A percentile compares a stretch with the other conserved stretches of the same genome.
Conservation (phyloP, 2,888 invertebrate species). For the Steromphala cineraria region DNA sequence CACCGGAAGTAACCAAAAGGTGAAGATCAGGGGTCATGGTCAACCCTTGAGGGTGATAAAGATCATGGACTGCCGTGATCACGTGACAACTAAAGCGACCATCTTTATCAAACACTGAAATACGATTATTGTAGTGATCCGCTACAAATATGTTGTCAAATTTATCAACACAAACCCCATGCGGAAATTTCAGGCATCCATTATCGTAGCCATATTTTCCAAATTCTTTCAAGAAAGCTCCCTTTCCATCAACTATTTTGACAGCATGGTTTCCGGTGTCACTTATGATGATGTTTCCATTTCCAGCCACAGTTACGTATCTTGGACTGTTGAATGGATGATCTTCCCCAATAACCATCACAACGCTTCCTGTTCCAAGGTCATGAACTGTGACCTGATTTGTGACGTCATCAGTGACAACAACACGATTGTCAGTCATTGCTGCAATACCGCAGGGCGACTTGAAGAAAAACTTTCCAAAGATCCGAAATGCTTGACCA, state of each 20-base stretch:
- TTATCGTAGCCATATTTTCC: constrained; percentile 76
- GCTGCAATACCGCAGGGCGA: constrained; percentile 61
- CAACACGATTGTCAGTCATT: constrained; percentile 69
- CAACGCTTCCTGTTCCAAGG: constrained; percentile 71
- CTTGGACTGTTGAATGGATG: constrained; percentile 75
- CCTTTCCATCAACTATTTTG: constrained; percentile 75
- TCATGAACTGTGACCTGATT: constrained; percentile 74
- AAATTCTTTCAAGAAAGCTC: constrained; percentile 75
- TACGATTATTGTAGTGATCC: constrained; percentile 77
- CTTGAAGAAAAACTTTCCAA: constrained; percentile 54
- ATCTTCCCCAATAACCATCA: constrained; percentile 60
- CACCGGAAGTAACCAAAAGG: constrained; percentile 48
- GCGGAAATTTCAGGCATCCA: constrained; percentile 77
- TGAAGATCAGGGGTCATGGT: constrained; percentile 41
- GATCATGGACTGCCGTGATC: constrained; percentile 41
- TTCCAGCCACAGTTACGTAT: constrained; percentile 75
- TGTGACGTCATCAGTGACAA: constrained; percentile 76
- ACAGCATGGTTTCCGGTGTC: constrained; percentile 78
- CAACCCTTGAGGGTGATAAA: constrained; percentile 52
- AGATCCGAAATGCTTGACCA: constrained; percentile 45
- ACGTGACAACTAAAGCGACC: constrained; percentile 62
- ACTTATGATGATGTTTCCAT: constrained; percentile 75
- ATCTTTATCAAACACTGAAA: constrained; percentile 54
- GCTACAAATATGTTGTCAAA: constrained; percentile 77
- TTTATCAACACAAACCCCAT: constrained; percentile 76